phyloP scores from a whole-genome alignment of 1,140 invertebrate genomes.

The Leptinotarsa defecta region DNA sequence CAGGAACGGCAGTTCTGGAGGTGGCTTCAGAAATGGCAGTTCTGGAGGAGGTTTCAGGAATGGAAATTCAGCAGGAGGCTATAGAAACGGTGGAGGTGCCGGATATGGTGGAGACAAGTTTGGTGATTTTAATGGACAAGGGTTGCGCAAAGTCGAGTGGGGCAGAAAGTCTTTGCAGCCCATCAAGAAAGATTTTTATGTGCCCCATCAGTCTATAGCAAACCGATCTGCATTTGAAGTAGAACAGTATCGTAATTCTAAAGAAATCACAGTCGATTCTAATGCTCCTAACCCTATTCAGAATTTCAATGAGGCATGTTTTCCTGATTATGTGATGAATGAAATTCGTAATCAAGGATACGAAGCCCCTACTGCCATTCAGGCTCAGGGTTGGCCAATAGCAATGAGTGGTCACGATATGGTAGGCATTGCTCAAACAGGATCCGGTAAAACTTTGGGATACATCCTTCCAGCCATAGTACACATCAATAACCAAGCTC shows the following conservation, averaged over 20 bases:
- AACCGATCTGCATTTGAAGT: conserved; percentile 76
- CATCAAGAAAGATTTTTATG: conserved; percentile 94
- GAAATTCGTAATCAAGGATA: conserved; percentile 76
- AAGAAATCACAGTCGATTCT: conserved; percentile 82
- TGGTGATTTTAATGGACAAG: conserved; percentile 63
- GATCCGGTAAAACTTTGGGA: conserved; percentile 85
- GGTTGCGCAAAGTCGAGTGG: conserved; percentile 78
- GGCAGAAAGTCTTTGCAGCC: conserved; percentile 74
- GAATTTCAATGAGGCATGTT: conserved; percentile 77
- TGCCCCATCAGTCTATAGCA: conserved; percentile 74
- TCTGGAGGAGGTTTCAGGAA: background rate
- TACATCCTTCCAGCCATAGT: conserved; percentile 85
- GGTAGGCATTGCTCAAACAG: conserved; percentile 94
- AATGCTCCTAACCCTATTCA: conserved; percentile 73
- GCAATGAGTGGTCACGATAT: conserved; percentile 87
- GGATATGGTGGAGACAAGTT: conserved; percentile 46
- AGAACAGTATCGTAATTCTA: conserved; percentile 73
- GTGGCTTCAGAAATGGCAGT: conserved; percentile 16
- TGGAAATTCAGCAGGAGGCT: conserved; percentile 1
- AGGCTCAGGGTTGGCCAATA: conserved; percentile 89
- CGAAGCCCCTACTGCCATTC: conserved; percentile 82
- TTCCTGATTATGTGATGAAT: conserved; percentile 79
- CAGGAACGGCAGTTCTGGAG: background rate
- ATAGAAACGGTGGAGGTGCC: conserved; percentile 48
- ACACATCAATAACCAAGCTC: conserved; percentile 89